Percentiles rank a stretch among this genome's conserved stretches.
phyloP scores from a whole-genome alignment of 2,113 vertebrate species.

The Desmodus rotundus region DNA sequence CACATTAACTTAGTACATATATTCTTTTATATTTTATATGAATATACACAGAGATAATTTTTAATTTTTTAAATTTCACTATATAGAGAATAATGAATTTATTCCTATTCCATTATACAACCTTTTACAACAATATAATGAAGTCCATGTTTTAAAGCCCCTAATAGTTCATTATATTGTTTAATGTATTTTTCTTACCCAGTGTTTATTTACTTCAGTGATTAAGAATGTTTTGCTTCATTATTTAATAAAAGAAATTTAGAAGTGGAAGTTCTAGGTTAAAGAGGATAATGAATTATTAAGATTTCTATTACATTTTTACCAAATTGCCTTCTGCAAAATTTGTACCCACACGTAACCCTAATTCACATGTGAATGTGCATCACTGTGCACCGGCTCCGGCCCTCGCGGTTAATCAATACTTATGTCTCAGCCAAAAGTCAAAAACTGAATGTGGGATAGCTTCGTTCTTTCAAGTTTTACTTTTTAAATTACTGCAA shows the following conservation, averaged over 20 bases:
- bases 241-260: not conserved
- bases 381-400: accelerated
- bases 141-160: not conserved
- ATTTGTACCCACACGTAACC: not conserved
- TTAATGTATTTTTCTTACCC: not conserved
- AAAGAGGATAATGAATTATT: not conserved
- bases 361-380: not conserved
- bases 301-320: not conserved
- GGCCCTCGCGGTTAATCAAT: not conserved
- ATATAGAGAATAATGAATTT: not conserved
- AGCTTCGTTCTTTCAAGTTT: not conserved
- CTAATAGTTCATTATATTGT: not conserved
- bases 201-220: not conserved
- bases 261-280: not conserved
- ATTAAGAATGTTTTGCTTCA: not conserved
- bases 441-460: not conserved
- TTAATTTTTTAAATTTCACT: not conserved
- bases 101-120: not conserved
- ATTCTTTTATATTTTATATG: not conserved
- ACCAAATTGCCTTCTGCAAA: not conserved
- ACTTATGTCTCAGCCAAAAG: not conserved
- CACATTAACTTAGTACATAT: not conserved
- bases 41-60: not conserved
- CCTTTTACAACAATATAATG: not conserved
- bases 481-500: not conserved